These are phyloP conservation scores for Melanogrammus aeglefinus DNA, from an alignment of 2,797 vertebrate genomes.

Conservation along the genomic window DNA sequence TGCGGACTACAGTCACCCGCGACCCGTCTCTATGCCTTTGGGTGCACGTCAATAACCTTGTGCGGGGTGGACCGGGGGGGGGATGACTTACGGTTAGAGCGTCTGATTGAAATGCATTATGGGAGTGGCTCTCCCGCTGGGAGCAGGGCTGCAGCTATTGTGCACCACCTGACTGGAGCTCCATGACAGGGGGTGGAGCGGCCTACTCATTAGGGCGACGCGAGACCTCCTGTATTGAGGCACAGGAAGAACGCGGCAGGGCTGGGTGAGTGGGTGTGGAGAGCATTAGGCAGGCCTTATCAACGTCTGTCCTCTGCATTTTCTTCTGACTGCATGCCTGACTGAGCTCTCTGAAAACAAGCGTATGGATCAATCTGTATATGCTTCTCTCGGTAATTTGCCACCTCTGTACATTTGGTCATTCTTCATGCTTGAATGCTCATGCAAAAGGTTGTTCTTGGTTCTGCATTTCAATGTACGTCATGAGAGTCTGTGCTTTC, in stretches of 20 bases:
- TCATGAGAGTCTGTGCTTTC: background rate
- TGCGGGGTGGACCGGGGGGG: slow-evolving; percentile 39
- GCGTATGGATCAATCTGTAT: background rate
- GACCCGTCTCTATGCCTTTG: slow-evolving; percentile 40
- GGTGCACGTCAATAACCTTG: slow-evolving; percentile 56
- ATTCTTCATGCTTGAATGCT: background rate
- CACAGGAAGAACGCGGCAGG: slow-evolving; percentile 38
- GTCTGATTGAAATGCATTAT: slow-evolving; percentile 71
- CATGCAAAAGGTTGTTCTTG: background rate
- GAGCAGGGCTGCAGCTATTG: slow-evolving; percentile 61
- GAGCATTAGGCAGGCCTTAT: background rate
- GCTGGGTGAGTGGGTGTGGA: background rate
- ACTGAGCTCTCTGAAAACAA: background rate
- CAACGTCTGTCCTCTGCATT: background rate
- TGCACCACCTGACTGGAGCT: slow-evolving; percentile 59
- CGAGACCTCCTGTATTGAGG: slow-evolving; percentile 50
- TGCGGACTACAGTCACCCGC: slow-evolving; percentile 49
- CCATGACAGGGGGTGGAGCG: slow-evolving; percentile 41
- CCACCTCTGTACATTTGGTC: background rate
- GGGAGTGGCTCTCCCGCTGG: slow-evolving; percentile 57
- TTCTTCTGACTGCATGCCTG: background rate
- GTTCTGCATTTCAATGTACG: background rate
- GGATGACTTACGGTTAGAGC: slow-evolving; percentile 65
- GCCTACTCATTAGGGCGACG: slow-evolving; percentile 42
- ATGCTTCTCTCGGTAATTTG: background rate